Percentiles rank a stretch among this genome's conserved stretches.
Evolutionary conservation across 2,888 invertebrate genomes (phyloP).

Genomic region (Trichopria drosophilae): DNA sequence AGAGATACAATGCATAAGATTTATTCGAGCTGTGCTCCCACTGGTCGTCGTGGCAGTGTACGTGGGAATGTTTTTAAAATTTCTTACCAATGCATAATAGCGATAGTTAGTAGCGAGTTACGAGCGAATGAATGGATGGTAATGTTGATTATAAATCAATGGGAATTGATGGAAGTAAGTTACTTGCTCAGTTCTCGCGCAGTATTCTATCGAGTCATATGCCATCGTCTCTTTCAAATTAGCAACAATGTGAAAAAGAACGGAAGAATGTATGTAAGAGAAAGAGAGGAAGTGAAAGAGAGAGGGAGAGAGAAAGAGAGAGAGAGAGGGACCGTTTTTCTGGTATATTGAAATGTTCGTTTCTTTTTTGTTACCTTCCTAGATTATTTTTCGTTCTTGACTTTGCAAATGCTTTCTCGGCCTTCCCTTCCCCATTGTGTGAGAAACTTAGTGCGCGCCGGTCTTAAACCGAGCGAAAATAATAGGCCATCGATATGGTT

Average conservation of each 20-base stretch:
- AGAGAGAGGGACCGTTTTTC: no score
- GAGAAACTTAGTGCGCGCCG: conserved; percentile 26
- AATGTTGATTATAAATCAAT: conserved; percentile 39
- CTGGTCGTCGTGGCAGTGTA: conserved; percentile 50
- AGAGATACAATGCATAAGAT: conserved; percentile 57
- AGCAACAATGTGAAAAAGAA: conserved; percentile 29
- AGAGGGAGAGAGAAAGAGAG: no score
- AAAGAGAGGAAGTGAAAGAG: no score
- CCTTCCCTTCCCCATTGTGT: conserved; percentile 20
- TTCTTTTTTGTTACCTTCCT: conserved; percentile 21
- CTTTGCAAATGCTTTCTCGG: conserved; percentile 29
- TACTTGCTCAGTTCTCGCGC: conserved; percentile 47
- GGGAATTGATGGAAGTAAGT: conserved; percentile 29
- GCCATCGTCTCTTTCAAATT: conserved; percentile 22
- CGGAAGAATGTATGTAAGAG: conserved; percentile 21
- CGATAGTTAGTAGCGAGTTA: conserved; percentile 37
- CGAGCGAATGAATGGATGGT: conserved; percentile 39
- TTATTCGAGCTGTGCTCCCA: conserved; percentile 58
- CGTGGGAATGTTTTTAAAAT: conserved; percentile 57
- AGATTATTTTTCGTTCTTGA: conserved; percentile 28
- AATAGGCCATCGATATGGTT: no score
- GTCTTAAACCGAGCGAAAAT: no score
- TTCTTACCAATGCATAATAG: conserved; percentile 58
- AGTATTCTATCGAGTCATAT: conserved; percentile 23
- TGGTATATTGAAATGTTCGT: no score